Conservation (phyloP, 2,888 invertebrate species). For the Emesis furor region DNA sequence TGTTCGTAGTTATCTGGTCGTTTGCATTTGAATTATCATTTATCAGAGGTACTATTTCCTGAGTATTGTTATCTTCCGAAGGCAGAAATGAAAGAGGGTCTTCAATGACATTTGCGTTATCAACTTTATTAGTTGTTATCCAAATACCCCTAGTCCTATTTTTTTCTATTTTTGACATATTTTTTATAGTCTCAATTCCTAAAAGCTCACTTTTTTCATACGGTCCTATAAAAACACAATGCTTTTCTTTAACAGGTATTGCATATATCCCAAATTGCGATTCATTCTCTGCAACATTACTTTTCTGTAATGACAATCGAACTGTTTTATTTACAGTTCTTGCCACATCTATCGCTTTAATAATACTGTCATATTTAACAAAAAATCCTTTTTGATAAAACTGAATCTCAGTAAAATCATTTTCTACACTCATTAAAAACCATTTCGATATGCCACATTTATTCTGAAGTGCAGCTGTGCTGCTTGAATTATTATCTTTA, state of each 20-base stretch:
- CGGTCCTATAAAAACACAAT: constrained; percentile 87
- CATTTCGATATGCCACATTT: constrained; percentile 84
- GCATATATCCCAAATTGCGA: constrained; percentile 89
- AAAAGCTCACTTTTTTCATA: constrained; percentile 85
- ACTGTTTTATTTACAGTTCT: constrained; percentile 88
- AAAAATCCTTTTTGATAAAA: constrained; percentile 90
- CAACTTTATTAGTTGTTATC: constrained; percentile 85
- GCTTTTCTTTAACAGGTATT: constrained; percentile 82
- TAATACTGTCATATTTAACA: constrained; percentile 90
- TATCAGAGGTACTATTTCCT: constrained; percentile 47
- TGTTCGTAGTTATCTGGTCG: background rate
- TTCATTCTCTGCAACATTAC: constrained; percentile 74
- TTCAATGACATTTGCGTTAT: constrained; percentile 85
- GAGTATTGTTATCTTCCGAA: constrained; percentile 39
- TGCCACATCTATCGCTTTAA: constrained; percentile 88
- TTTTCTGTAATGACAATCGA: constrained; percentile 84
- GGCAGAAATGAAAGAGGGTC: constrained; percentile 86
- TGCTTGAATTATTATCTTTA: background rate
- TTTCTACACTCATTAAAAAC: constrained; percentile 91
- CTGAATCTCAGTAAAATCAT: constrained; percentile 90
- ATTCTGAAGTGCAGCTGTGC: constrained; percentile 10
- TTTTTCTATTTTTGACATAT: constrained; percentile 69
- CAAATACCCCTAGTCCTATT: constrained; percentile 85
- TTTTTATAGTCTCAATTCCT: constrained; percentile 86
- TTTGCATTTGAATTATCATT: constrained; percentile 16